Base-by-base conservation (phyloP, 2,113 vertebrate genomes). In the Pomatorhinus ruficollis region DNA sequence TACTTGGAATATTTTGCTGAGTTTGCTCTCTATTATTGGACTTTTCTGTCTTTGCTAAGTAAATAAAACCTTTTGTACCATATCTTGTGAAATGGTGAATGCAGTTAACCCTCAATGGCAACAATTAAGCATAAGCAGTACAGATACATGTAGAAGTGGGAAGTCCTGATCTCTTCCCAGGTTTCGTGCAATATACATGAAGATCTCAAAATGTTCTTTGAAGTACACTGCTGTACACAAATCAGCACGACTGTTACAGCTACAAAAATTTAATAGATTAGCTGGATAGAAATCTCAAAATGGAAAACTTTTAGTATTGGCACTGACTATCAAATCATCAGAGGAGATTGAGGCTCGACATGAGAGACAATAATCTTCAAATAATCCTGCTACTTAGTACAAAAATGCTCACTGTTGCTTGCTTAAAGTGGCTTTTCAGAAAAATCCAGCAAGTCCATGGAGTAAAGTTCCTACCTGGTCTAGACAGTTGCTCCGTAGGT, bases 401-500 rank as follows among this genome's bases (percentile, higher is more conserved):
- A 65, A 24, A 86, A 75, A 69, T 6, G 6, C 44, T 72, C 22
- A 72, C 45, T 25, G 19, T 14, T 66, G 12, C 31, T 83, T 80
- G 18, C 35, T 49, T 42, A 33, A 35, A 21, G 40, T 27, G 15
- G 4, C 12, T 94, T 77, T 94, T 50, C 68, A 90, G 68, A 54
- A 78, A 45, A 84, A 86, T 6, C 3, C 9, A 68, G 3, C 0
- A 13, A 53, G 27, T 40, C 14, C 15, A 3, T 50, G 25, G 15
- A 68, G 52, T 24, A 33, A 61, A 39, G 23, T 53, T 84, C 96
- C 64, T 95, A 99, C 99, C 99, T 99, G 99, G 96, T 99, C 99
- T 0, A 99, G 98, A 93, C 99, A 99, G 94, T 98, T 98, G 97
- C 98, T 99, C 83, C 99, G 98, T 57, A 99, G 98, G 87, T 99